These are phyloP conservation scores for Ophion slaviceki DNA, from an alignment of 2,888 invertebrate genomes.

Conservation along the genomic window DNA sequence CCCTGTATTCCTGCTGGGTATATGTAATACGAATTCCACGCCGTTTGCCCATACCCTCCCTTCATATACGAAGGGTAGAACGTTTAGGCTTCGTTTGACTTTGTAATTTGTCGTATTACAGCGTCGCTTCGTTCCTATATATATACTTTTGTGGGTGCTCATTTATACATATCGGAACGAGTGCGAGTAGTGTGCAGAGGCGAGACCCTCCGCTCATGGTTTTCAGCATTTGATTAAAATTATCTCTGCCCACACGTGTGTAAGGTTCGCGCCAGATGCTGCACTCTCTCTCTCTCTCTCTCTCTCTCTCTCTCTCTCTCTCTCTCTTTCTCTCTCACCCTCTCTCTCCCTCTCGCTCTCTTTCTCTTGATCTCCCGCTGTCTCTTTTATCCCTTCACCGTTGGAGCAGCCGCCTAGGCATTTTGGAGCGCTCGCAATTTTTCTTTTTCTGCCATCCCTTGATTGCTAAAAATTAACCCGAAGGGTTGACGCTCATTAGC, in stretches of 20 bases:
- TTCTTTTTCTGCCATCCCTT: constrained; percentile 18
- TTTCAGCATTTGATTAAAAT: constrained; percentile 69
- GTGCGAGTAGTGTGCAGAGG: constrained; percentile 23
- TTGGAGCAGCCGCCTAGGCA: neutral
- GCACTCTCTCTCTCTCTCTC: constrained; percentile 28
- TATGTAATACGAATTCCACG: constrained; percentile 34
- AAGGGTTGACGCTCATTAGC: constrained; percentile 25
- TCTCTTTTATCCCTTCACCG: neutral
- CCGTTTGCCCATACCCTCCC: constrained; percentile 28
- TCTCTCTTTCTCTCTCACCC: constrained; percentile 12
- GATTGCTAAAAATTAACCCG: constrained; percentile 41
- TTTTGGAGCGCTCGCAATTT: constrained; percentile 4
- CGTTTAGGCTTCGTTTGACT: constrained; percentile 71
- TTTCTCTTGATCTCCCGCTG: neutral
- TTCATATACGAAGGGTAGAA: constrained; percentile 52
- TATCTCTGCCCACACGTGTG: constrained; percentile 63
- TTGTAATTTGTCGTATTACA: constrained; percentile 67
- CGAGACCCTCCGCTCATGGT: constrained; percentile 43
- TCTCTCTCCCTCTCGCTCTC: neutral
- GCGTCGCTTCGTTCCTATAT: constrained; percentile 33
- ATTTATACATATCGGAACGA: constrained; percentile 24
- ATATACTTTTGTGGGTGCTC: constrained; percentile 16
- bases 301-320: neutral
- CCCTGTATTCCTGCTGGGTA: constrained; percentile 4
- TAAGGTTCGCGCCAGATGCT: constrained; percentile 62